Base-by-base conservation (phyloP, 2,113 vertebrate genomes). In the Percina caprodes region DNA sequence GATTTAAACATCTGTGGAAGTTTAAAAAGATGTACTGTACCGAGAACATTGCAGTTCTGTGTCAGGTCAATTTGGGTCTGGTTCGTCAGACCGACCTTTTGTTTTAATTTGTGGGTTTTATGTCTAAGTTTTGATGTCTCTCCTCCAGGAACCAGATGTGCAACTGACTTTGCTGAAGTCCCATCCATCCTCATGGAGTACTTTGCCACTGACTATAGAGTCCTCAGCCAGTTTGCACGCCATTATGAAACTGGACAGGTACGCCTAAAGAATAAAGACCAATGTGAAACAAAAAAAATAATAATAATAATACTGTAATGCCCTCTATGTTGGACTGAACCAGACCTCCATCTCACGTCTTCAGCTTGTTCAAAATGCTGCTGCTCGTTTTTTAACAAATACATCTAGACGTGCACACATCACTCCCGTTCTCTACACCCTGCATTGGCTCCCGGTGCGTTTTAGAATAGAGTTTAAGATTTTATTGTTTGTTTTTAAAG, bases 131-230 rank as follows among this genome's bases (percentile, higher is more conserved):
- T 19, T 88, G 6, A 60, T 69, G 18, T 86, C 69, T 85, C 58
- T 75, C 54, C n/a, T 39, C 26, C 35, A 99, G 98, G 98, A 88
- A 99, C 98, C 77, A 96, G 98, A 86, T 99, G 98, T 94, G 87
- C 97, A 3, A 99, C 98, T 18, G 98, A 99, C 93, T 99, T 99
- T 86, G 98, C 98, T 4, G 98, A 99, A 93, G 98, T 99, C 33
- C 98, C 98, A 0, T 99, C 98, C 69, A 97, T 99, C 87, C 94
- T 99, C 71, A 99, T 99, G 98, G 98, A 99, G 86, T 99, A 97
- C 85, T 99, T 99, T 92, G 97, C 98, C 74, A 97, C 95, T 19
- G 98, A 99, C 89, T 98, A 98, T 80, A 95, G 98, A 62, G 98
- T 99, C 60, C 94, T 99, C 79, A 97, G 95, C 92, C 97, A 97